These are phyloP conservation scores for Hyposoter dolosus DNA, from an alignment of 2,888 invertebrate species.

Conservation along the genomic window DNA sequence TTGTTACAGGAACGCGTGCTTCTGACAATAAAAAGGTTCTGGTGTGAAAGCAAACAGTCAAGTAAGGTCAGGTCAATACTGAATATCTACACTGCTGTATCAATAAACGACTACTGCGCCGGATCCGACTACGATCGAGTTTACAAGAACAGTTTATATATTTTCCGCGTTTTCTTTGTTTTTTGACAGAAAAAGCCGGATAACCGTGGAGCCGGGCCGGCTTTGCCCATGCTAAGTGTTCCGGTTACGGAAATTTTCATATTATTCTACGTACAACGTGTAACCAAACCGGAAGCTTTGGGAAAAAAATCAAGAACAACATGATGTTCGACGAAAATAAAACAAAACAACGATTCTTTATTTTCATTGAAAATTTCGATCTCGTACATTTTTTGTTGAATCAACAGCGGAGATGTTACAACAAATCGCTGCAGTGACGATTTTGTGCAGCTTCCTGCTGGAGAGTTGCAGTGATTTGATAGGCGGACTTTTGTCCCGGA, in stretches of 20 bases:
- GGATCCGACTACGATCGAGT: conserved; percentile 9
- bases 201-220: neutral
- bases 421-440: neutral
- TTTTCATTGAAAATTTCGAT: neutral
- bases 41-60: conserved; percentile 51
- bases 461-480: neutral
- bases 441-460: neutral
- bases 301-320: neutral
- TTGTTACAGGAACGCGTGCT: neutral
- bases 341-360: neutral
- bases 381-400: neutral
- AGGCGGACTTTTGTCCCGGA: neutral
- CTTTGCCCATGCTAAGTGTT: neutral
- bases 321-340: neutral
- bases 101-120: conserved; percentile 43
- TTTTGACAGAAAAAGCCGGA: conserved; percentile 1
- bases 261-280: neutral
- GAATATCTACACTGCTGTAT: conserved; percentile 47
- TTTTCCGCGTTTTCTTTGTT: conserved; percentile 43
- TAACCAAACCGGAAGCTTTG: neutral
- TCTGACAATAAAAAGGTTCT: neutral
- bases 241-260: neutral
- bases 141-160: neutral
- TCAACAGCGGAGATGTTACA: neutral
- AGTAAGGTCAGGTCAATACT: conserved; percentile 67